Conservation (phyloP, 2,888 invertebrate species). For the Chesias legatella region DNA sequence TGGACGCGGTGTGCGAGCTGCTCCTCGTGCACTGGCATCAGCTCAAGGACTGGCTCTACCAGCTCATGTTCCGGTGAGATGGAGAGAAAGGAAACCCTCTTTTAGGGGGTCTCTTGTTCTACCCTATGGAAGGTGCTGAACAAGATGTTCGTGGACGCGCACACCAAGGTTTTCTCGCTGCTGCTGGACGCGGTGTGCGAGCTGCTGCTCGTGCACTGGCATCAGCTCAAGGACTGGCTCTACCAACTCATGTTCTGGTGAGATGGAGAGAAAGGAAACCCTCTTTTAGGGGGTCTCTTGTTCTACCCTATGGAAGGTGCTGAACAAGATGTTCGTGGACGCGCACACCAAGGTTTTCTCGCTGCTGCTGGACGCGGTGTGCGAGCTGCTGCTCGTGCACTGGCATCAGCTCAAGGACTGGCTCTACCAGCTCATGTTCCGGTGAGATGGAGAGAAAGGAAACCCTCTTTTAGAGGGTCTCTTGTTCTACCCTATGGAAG, state of each 20-base stretch:
- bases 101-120: too few relatives aligned
- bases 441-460: slow-evolving; percentile 48
- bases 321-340: slow-evolving; percentile 98
- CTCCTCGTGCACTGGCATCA: slow-evolving; percentile 92
- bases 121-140: slow-evolving; percentile 96
- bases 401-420: slow-evolving; percentile 94
- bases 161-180: slow-evolving; percentile 96
- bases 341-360: slow-evolving; percentile 98
- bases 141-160: slow-evolving; percentile 98
- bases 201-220: slow-evolving; percentile 90
- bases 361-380: slow-evolving; percentile 94
- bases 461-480: too few relatives aligned
- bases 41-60: slow-evolving; percentile 95
- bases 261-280: not conserved
- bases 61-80: slow-evolving; percentile 87
- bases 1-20: slow-evolving; percentile 95
- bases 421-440: slow-evolving; percentile 94
- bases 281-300: too few relatives aligned
- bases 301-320: too few relatives aligned
- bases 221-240: slow-evolving; percentile 95
- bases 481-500: too few relatives aligned
- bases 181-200: slow-evolving; percentile 96
- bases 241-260: slow-evolving; percentile 92
- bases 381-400: slow-evolving; percentile 92
- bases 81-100: too few relatives aligned